These are phyloP conservation scores for Lepidonotus clava DNA, from an alignment of 2,888 invertebrate species.

Conservation along the genomic window DNA sequence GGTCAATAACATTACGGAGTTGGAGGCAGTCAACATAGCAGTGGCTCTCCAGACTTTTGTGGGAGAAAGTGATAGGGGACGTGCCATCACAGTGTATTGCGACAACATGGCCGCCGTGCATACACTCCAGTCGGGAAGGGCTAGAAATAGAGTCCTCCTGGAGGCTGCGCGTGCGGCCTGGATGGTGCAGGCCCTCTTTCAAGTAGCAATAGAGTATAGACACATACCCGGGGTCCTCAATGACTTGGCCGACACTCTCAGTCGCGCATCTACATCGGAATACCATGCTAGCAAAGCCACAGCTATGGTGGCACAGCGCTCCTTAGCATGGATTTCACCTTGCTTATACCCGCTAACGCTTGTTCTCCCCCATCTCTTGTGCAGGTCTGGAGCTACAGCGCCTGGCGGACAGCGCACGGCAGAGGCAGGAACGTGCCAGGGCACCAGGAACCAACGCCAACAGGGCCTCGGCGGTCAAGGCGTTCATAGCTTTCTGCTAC, in stretches of 20 bases:
- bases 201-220: no score
- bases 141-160: no score
- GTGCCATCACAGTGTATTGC: not conserved
- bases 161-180: no score
- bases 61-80: not conserved
- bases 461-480: not conserved
- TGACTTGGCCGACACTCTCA: no score
- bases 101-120: not conserved
- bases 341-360: not conserved
- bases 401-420: not conserved
- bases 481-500: not conserved
- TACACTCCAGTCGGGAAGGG: no score
- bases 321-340: not conserved
- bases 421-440: not conserved
- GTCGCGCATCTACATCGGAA: no score
- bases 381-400: not conserved
- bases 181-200: no score
- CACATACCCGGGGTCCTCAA: no score
- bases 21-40: not conserved
- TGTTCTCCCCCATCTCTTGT: not conserved
- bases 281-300: not conserved
- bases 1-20: not conserved
- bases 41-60: not conserved
- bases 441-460: not conserved
- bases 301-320: not conserved